phyloP scores from a whole-genome alignment of 2,888 invertebrate species.

The Acronicta psi region DNA sequence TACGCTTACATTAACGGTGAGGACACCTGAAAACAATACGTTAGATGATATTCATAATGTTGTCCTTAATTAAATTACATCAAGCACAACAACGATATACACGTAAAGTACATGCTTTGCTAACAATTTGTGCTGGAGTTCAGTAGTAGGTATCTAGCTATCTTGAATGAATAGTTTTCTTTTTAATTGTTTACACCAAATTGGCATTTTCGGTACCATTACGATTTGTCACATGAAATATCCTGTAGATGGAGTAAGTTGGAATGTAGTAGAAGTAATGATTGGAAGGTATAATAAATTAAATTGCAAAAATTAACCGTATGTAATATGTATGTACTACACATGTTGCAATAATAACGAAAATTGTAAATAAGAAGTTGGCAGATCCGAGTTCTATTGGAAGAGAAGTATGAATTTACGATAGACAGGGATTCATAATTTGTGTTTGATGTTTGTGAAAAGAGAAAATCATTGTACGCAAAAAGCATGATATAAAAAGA shows the following conservation, averaged over 20 bases:
- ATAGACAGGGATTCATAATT: constrained; percentile 50
- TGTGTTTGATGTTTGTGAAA: constrained; percentile 87
- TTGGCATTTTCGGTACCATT: constrained; percentile 13
- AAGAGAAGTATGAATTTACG: constrained; percentile 56
- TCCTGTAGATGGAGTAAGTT: constrained; percentile 21
- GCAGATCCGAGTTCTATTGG: constrained; percentile 64
- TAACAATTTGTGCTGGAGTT: constrained; percentile 58
- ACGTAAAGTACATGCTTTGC: constrained; percentile 58
- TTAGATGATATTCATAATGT: constrained; percentile 59
- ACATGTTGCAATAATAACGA: constrained; percentile 51
- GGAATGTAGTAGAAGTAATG: constrained; percentile 33
- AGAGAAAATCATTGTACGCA: constrained; percentile 79
- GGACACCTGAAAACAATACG: constrained; percentile 92
- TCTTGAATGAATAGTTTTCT: constrained; percentile 31
- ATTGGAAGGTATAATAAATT: constrained; percentile 42
- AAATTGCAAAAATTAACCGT: constrained; percentile 42
- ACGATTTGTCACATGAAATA: constrained; percentile 16
- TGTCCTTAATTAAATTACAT: constrained; percentile 25
- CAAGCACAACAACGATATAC: constrained; percentile 67
- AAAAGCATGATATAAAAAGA: constrained; percentile 61
- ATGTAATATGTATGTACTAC: constrained; percentile 29
- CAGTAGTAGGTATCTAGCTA: constrained; percentile 40
- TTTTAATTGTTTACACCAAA: constrained; percentile 13
- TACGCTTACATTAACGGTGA: constrained; percentile 98
- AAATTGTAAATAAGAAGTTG: constrained; percentile 60